Evolutionary conservation across 2,113 vertebrate genomes (phyloP), one percentile per base, ranked within the genome.

Genomic region (Micromys minutus): DNA sequence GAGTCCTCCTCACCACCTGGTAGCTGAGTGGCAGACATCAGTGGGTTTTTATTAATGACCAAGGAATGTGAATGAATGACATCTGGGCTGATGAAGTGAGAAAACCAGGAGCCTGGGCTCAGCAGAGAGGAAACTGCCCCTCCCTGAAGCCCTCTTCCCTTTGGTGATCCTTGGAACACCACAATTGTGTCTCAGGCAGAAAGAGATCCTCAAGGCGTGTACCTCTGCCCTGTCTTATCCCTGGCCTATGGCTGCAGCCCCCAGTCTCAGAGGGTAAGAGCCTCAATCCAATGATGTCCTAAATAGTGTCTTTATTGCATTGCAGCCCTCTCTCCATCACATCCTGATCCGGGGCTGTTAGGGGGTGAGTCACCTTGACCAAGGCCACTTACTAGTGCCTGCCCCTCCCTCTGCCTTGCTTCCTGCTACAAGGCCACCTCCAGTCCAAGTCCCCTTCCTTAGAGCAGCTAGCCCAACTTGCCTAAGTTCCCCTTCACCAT

Each of bases 321-420:
- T 75, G 29, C 22, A 12, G 55, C 19, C 45, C 3, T 10, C 45
- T 31, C 22, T 22, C 31, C 21, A 13, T 26, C 34, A 69, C 26
- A 34, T 7, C 52, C 16, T 9, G 29, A 59, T 29, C 71, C 8
- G 21, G 72, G 57, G 16, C 47, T 39, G 31, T 59, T 34, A 39
- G 86, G 47, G 36, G 26, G 34, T 39, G 61, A 89, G 72, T 52
- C 26, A 1, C 0, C 7, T 36, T 31, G 36, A 45, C 61, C 0
- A 26, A 13, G 55, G 90, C 67, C 29, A 63, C 50, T 0, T 16
- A 36, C 6, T 47, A 15, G 55, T 0, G 0, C 59, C 29, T 5
- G n/a, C 29, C n/a, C n/a, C 3, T 4, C 22, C 59, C 52, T 34
- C 31, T 42, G 21, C 39, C 47, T 36, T 34, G 42, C 9, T 59